Percentiles rank a stretch among this genome's conserved stretches.
These are phyloP conservation scores for Progne subis DNA, from an alignment of 2,113 vertebrate genomes.

Conservation along the genomic window DNA sequence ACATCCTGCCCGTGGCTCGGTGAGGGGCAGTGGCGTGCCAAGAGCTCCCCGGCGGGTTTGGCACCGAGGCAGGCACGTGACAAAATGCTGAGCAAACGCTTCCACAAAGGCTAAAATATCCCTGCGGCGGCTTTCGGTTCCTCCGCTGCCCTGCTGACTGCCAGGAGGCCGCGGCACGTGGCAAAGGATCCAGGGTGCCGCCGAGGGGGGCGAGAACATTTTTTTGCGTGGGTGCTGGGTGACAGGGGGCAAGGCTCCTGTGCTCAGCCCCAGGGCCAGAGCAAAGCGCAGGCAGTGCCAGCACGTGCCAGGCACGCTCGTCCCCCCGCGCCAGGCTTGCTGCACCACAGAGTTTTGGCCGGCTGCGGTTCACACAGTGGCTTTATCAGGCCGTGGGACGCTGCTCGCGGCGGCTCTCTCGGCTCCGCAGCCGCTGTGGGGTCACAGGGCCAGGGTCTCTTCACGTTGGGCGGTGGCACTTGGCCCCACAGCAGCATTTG, in stretches of 20 bases:
- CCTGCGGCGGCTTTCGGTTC: slow-evolving; percentile 17
- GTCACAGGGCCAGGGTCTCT: neutral
- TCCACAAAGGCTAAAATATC: slow-evolving; percentile 3
- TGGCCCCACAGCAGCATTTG: too few species aligned
- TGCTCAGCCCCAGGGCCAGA: accelerated
- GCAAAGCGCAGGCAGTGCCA: neutral
- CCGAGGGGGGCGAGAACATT: too few species aligned
- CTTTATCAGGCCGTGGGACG: neutral
- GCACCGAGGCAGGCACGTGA: neutral
- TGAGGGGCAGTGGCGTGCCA: neutral
- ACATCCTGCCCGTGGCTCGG: accelerated
- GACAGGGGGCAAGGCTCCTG: accelerated
- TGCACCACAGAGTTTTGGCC: neutral
- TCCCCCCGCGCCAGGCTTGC: accelerated
- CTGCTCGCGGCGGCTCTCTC: accelerated
- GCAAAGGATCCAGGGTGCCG: accelerated
- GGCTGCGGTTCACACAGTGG: accelerated
- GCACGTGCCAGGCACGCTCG: too few species aligned
- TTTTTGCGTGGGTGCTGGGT: accelerated
- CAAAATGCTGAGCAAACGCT: slow-evolving; percentile 43
- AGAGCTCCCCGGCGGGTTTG: neutral
- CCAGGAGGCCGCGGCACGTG: neutral
- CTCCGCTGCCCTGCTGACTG: neutral
- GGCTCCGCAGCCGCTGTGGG: accelerated
- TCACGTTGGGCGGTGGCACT: neutral